Base-by-base conservation (phyloP, 1,140 invertebrate genomes). In the Bombus breviceps region DNA sequence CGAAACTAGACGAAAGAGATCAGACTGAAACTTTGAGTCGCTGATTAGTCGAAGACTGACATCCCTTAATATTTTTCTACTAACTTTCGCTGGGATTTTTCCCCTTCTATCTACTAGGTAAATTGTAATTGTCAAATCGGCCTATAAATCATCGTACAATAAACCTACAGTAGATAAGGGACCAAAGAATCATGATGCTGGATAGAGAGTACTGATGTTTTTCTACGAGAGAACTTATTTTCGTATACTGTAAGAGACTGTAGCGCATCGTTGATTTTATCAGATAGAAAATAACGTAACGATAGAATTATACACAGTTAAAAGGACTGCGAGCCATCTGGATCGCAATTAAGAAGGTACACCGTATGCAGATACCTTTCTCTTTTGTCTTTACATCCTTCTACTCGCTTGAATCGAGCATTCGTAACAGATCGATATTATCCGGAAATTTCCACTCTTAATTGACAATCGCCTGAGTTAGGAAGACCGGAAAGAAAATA, bases 171-270 rank as follows among this genome's bases (percentile, higher is more conserved):
- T 25, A 25, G 9, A 69, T 25, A 37, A 37, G 34, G 34, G 9
- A 5, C 9, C 10, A 28, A 22, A 69, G 22, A 69, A 69, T 25
- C 37, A 37, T 39, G 37, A 69, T 25, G 1, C 32, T 78, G 76
- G 43, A 86, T 81, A 85, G 82, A 85, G 82, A 83, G 43, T 88
- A 81, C 85, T 86, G 79, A 87, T 85, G 81, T 78, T 86, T 74
- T 62, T 12, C 41, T 57, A 64, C 5, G 28, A n/a, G 53, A 34
- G 9, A 32, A 15, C 22, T 32, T 62, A 34, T 6, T 62, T 53
- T 37, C 2, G 3, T 57, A 41, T 28, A 69, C 13, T 25, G 25
- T 28, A 53, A 69, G 8, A 25, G 39, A 41, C 2, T 39, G 34
- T 62, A 75, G 8, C 28, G 28, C 34, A 12, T 15, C 39, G 39